Evolutionary conservation across 2,888 invertebrate genomes (phyloP).

Genomic region (Saturnia japonica): DNA sequence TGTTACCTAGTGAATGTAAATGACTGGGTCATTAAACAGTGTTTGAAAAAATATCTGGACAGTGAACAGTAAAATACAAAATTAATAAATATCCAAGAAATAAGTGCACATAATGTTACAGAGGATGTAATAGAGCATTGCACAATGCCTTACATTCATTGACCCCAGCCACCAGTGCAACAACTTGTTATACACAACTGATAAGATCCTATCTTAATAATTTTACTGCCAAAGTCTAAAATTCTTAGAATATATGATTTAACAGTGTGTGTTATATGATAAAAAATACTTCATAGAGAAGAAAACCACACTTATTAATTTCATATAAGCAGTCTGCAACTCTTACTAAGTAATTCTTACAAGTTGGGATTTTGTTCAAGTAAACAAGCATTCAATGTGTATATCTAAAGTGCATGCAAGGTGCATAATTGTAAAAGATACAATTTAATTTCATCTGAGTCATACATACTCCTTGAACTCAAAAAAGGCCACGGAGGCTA

Average conservation of each 20-base stretch:
- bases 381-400: not conserved
- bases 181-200: constrained; percentile 7
- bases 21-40: not conserved
- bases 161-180: not conserved
- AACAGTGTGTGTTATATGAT: not conserved
- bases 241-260: not conserved
- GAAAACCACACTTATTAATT: not conserved
- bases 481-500: too few relatives aligned
- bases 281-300: not conserved
- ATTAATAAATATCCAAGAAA: not conserved
- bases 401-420: too few relatives aligned
- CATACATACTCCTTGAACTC: too few relatives aligned
- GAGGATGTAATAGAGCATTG: not conserved
- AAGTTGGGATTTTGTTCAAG: not conserved
- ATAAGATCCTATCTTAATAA: constrained; percentile 5
- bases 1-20: not conserved
- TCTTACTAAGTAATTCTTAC: not conserved
- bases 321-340: not conserved
- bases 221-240: not conserved
- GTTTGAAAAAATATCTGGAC: not conserved
- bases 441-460: not conserved
- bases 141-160: constrained; percentile 8
- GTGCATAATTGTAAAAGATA: not conserved
- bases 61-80: not conserved
- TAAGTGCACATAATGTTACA: not conserved